These are phyloP conservation scores for Dasypus novemcinctus DNA, from an alignment of 2,113 vertebrate genomes.

Conservation along the genomic window DNA sequence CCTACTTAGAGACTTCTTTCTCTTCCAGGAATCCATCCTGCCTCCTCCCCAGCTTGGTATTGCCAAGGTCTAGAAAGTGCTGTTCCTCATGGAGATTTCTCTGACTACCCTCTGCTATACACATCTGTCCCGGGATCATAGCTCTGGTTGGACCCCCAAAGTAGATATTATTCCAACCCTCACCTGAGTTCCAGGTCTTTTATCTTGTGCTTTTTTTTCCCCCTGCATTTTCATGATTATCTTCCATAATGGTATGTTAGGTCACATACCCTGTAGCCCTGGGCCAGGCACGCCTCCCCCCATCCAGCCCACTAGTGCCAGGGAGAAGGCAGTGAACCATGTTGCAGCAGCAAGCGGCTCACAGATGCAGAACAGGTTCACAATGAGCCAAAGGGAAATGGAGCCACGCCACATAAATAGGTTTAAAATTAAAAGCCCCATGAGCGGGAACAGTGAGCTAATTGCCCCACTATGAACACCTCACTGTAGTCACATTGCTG, in stretches of 20 bases:
- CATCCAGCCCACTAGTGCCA: not conserved
- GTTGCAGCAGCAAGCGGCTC: fast-evolving
- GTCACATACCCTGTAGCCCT: not conserved
- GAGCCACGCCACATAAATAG: not conserved
- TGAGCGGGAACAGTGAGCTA: not conserved
- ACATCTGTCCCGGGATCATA: fast-evolving
- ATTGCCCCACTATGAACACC: not conserved
- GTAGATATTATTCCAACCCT: too few relatives aligned
- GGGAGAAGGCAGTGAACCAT: not conserved
- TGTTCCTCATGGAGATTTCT: fast-evolving
- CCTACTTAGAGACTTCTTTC: not conserved
- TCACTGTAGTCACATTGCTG: not conserved
- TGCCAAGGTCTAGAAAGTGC: not conserved
- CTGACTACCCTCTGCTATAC: not conserved
- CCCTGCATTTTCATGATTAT: not conserved
- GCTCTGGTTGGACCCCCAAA: not conserved
- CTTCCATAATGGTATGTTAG: not conserved
- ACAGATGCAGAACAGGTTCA: not conserved
- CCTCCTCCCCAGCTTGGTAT: not conserved
- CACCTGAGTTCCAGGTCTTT: not conserved
- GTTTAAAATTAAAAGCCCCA: not conserved
- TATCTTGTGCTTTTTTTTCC: not conserved
- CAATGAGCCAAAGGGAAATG: not conserved
- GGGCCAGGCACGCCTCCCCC: not conserved
- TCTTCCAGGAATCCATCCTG: not conserved